Evolutionary conservation across 2,797 vertebrate genomes (phyloP).

Genomic region (Thaleichthys pacificus): DNA sequence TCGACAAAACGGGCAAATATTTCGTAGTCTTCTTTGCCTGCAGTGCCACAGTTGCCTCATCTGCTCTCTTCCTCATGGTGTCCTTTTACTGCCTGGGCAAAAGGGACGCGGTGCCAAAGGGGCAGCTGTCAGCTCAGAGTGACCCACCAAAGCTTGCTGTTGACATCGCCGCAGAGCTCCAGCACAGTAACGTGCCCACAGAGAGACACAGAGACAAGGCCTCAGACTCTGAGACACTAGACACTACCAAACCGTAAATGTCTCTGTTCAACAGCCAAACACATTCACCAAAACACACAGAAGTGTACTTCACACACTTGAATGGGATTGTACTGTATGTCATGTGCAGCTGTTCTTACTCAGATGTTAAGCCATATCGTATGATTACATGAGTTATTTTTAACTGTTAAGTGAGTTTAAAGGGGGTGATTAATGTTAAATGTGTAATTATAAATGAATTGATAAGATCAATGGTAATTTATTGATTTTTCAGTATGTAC

Average conservation of each 20-base stretch:
- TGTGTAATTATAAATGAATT: not conserved
- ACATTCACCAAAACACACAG: slow-evolving; percentile 54
- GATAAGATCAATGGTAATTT: not conserved
- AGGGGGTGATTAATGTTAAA: not conserved
- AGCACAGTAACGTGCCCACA: slow-evolving; percentile 64
- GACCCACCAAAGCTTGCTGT: slow-evolving; percentile 20
- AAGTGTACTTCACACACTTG: slow-evolving; percentile 56
- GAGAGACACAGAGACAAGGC: slow-evolving; percentile 55
- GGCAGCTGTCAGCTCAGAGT: not conserved
- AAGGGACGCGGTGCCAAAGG: slow-evolving; percentile 29
- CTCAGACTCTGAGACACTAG: slow-evolving; percentile 31
- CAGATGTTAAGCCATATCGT: slow-evolving; percentile 15
- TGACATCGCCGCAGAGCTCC: slow-evolving; percentile 38
- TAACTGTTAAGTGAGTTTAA: not conserved
- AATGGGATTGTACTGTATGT: slow-evolving; percentile 53
- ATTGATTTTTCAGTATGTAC: not conserved
- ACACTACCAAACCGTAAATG: slow-evolving; percentile 50
- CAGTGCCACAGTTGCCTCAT: slow-evolving; percentile 79
- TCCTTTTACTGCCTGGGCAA: slow-evolving; percentile 79
- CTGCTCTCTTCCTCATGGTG: slow-evolving; percentile 82
- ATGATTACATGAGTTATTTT: not conserved
- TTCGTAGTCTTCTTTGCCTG: slow-evolving; percentile 81
- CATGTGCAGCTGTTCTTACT: slow-evolving; percentile 55
- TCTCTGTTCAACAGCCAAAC: not conserved
- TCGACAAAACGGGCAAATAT: slow-evolving; percentile 81